Percentiles rank a stretch among this genome's conserved stretches.
phyloP scores from a whole-genome alignment of 2,888 invertebrate species.

The Blastobasis adustella region DNA sequence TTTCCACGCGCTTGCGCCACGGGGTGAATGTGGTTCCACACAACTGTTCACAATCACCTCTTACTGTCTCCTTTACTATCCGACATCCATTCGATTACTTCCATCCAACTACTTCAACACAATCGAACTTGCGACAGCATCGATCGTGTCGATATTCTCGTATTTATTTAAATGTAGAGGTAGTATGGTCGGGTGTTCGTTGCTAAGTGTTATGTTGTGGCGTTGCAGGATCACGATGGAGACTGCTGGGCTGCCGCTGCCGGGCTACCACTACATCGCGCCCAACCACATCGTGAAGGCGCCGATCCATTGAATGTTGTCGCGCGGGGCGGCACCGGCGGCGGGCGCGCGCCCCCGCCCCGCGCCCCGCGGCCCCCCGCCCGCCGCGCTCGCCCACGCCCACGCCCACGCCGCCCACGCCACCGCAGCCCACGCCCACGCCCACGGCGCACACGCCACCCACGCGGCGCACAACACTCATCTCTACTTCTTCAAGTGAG shows the following conservation, averaged over 20 bases:
- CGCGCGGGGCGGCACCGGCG: conserved; percentile 41
- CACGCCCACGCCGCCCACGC: neutral
- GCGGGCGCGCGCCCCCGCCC: conserved; percentile 18
- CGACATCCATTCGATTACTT: too few relatives aligned
- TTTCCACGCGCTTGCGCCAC: conserved; percentile 27
- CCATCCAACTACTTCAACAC: too few relatives aligned
- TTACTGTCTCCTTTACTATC: conserved; percentile 16
- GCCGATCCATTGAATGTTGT: conserved; percentile 86
- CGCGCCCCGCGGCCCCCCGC: neutral
- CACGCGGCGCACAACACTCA: conserved; percentile 48
- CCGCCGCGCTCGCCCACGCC: conserved; percentile 2
- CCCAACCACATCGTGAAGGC: conserved; percentile 95
- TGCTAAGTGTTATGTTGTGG: neutral
- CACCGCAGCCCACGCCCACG: neutral
- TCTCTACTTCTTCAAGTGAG: conserved; percentile 62
- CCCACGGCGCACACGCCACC: conserved; percentile 4
- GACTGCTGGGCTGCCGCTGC: conserved; percentile 92
- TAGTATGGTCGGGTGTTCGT: neutral
- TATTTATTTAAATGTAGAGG: neutral
- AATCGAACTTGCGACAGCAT: neutral
- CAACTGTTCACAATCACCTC: conserved; percentile 7
- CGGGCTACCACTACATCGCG: conserved; percentile 93
- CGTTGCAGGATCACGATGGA: conserved; percentile 93
- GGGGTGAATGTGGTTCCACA: conserved; percentile 7
- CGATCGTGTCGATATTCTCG: neutral